Evolutionary conservation across 2,113 vertebrate species (phyloP).

Genomic region (Sinocyclocheilus maitianheensis): DNA sequence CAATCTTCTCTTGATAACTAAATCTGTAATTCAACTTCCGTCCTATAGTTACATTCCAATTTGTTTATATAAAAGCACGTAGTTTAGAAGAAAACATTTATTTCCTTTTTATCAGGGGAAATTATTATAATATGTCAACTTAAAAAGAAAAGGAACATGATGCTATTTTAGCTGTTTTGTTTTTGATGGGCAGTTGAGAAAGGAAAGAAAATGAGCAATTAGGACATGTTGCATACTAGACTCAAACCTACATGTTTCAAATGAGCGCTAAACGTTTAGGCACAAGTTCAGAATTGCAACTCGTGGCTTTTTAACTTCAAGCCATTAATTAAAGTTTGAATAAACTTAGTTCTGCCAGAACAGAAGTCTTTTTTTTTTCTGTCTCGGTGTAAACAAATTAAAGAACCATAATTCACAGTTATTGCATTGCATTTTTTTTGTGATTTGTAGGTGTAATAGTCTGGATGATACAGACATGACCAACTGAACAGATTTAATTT

Average conservation of each 20-base stretch:
- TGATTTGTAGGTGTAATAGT: slow-evolving; percentile 39
- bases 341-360: not conserved
- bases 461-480: slow-evolving; percentile 58
- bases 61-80: not conserved
- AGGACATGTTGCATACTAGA: not conserved
- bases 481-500: slow-evolving; percentile 69
- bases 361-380: not conserved
- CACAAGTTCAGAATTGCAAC: not conserved
- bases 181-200: not conserved
- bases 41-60: not conserved
- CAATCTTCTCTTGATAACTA: not conserved
- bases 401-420: not conserved
- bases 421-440: not conserved
- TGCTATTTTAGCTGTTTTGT: not conserved
- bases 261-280: not conserved
- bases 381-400: not conserved
- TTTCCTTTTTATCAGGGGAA: not conserved
- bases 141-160: not conserved
- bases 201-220: not conserved
- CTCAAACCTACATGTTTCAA: not conserved
- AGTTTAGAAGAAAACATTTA: not conserved
- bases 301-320: not conserved
- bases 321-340: not conserved
- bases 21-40: not conserved
- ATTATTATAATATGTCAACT: not conserved